A percentile compares a stretch with the other conserved stretches of the same genome.
Evolutionary conservation across 1,140 invertebrate species (phyloP).

Genomic region (Macrocentrus cingulum): DNA sequence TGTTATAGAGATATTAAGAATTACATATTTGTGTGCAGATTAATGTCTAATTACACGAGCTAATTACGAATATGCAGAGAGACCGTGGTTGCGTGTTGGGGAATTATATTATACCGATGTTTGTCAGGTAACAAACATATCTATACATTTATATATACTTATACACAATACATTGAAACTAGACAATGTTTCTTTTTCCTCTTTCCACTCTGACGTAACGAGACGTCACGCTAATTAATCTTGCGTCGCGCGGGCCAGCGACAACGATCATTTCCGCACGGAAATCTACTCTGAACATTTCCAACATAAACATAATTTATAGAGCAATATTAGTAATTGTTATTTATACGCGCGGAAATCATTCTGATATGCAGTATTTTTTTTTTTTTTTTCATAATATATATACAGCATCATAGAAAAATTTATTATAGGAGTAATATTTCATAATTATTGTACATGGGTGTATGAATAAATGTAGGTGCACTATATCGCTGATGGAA

Average conservation of each 20-base stretch:
- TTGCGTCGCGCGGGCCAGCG: constrained; percentile 11
- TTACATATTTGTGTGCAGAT: too few relatives aligned
- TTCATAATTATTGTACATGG: not conserved
- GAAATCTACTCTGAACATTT: constrained; percentile 2
- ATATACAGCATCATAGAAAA: too few relatives aligned
- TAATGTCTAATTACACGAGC: constrained; percentile 2
- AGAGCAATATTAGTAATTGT: not conserved
- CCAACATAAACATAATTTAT: not conserved
- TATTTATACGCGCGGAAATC: too few relatives aligned
- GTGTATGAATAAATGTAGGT: not conserved
- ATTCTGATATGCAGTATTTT: too few relatives aligned
- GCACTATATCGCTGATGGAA: too few relatives aligned
- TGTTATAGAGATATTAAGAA: too few relatives aligned
- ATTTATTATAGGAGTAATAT: too few relatives aligned
- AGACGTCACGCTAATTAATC: constrained; percentile 48
- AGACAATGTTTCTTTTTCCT: constrained; percentile 4
- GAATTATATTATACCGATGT: constrained; percentile 31
- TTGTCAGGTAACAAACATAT: constrained; percentile 5
- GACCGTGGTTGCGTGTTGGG: constrained; percentile 32
- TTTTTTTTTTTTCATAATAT: too few relatives aligned
- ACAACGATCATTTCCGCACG: constrained; percentile 30
- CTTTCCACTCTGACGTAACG: constrained; percentile 35
- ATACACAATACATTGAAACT: too few relatives aligned
- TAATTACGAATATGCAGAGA: constrained; percentile 25
- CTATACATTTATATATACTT: constrained; percentile 5